Base-by-base conservation (phyloP, 2,113 vertebrate genomes). In the Nannobrachium achirus region DNA sequence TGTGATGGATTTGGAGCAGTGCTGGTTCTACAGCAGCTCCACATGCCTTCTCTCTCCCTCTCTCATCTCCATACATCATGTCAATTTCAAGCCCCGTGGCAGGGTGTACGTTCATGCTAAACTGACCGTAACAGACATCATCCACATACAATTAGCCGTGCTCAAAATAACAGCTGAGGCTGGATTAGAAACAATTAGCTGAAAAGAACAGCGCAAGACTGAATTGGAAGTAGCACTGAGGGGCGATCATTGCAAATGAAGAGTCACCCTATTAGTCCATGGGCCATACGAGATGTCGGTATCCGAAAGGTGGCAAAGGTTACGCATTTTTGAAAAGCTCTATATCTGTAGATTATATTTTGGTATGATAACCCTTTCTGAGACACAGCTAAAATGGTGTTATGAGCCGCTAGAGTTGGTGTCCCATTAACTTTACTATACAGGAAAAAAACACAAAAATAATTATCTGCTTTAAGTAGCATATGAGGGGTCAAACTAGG, bases 121-220 rank as follows among this genome's bases (percentile, higher is more conserved):
- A 67, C 33, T 42, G 39, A 52, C 53, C 33, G 9, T 40, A 68
- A 25, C 49, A 72, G 11, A 61, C 10, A 56, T 8, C 18, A 56
- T 33, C 53, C 6, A 33, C 25, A 33, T 4, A 33, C 25, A 20
- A 59, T 57, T 8, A 66, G 25, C 60, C 46, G 40, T 25, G 39
- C 13, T 33, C 15, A 60, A n/a, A 74, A 69, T 60, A 65, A 44
- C 33, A n/a, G 3, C 46, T 44, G 20, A 61, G 50, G 52, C 33
- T 56, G 56, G 11, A 63, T 44, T 58, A 70, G 71, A 56, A 46
- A 63, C 45, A 48, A n/a, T 48, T 13, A 48, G 14, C 45, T n/a
- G 11, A 14, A n/a, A 48, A 14, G 45, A 13, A n/a, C 11, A 48
- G 45, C 2, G 8, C 60, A 44, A 65, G 41, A 7, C 52, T 1